A percentile compares a stretch with the other conserved stretches of the same genome.
Evolutionary conservation across 23 tunicate genomes (phyloP).

Genomic region (Botrylloides violaceus): DNA sequence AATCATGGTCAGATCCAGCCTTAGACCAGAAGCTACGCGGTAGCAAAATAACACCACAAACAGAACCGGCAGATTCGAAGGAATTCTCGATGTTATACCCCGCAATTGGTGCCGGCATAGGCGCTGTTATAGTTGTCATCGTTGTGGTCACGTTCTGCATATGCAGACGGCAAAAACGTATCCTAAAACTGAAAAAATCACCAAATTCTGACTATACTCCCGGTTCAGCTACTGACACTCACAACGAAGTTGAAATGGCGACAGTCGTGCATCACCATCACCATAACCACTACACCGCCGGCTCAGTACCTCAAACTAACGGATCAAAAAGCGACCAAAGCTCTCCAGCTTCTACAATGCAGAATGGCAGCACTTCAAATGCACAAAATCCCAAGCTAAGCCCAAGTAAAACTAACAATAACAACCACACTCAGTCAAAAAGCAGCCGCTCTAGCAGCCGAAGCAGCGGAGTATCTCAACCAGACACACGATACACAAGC

Average conservation of each 20-base stretch:
- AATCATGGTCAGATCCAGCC: background rate
- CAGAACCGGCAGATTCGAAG: background rate
- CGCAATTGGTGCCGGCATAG: slow-evolving; percentile 44
- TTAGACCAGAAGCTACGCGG: background rate
- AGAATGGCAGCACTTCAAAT: background rate
- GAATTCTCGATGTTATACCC: slow-evolving; percentile 45
- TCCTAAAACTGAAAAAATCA: slow-evolving; percentile 21
- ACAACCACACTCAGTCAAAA: slow-evolving; percentile 39
- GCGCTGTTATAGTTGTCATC: slow-evolving; percentile 26
- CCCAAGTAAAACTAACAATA: slow-evolving; percentile 41
- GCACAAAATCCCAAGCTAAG: background rate
- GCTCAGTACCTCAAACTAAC: background rate
- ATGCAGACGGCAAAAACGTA: slow-evolving; percentile 32
- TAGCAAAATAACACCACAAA: background rate
- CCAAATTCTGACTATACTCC: background rate
- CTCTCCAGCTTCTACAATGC: background rate
- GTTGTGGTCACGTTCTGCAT: slow-evolving; percentile 28
- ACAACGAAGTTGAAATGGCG: slow-evolving; percentile 14
- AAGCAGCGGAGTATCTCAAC: slow-evolving; percentile 22
- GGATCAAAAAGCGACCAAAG: background rate
- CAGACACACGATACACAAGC: slow-evolving; percentile 19
- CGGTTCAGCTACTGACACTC: background rate
- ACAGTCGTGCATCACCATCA: slow-evolving; percentile 15
- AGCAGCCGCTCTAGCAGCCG: slow-evolving; percentile 70
- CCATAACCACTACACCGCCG: slow-evolving; percentile 21